Base-by-base conservation (phyloP, 2,888 invertebrate genomes). In the Calephelis perditalis region DNA sequence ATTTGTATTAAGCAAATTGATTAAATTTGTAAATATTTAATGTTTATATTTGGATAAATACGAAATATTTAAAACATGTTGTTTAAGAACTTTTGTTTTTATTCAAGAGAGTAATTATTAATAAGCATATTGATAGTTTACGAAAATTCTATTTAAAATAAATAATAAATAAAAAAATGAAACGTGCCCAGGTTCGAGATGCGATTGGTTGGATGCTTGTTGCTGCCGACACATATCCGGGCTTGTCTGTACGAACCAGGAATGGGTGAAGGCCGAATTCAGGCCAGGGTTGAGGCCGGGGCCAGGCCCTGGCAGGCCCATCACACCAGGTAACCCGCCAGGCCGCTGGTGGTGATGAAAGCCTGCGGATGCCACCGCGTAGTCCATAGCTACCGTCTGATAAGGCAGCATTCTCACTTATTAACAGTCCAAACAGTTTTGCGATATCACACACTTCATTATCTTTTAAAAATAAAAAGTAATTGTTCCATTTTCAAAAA, bases 121-220 rank as follows among this genome's bases (percentile, higher is more conserved):
- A 49, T 52, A 52, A 64, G 61, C 58, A 64, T 59, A 62, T 57
- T 55, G 8, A 59, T 54, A 60, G 52, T 64, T 58, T 45, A 61
- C 63, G 67, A 67, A 62, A 67, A 65, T 61, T 65, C 66, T 63
- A 68, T 68, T 63, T 69, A 78, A 82, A 88, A 81, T 80, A 81
- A 86, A 86, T 86, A 83, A 81, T 82, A 83, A 86, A 81, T 82
- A 60, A 64, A 86, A 73, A 87, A 89, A 93, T 91, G 92, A 90
- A 93, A 95, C 96, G 94, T 96, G 96, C 96, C 96, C 96, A 93
- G 96, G 96, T 94, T 96, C 96, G 92, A 96, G 95, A 93, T 94
- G 94, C 93, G 95, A 94, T 87, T 91, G 91, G 87, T 91, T 91
- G 86, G 92, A 92, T 91, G 92, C 92, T 92, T 92, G 92, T 92